Evolutionary conservation across 2,113 vertebrate genomes (phyloP).

Genomic region (Atherinomorus stipes): DNA sequence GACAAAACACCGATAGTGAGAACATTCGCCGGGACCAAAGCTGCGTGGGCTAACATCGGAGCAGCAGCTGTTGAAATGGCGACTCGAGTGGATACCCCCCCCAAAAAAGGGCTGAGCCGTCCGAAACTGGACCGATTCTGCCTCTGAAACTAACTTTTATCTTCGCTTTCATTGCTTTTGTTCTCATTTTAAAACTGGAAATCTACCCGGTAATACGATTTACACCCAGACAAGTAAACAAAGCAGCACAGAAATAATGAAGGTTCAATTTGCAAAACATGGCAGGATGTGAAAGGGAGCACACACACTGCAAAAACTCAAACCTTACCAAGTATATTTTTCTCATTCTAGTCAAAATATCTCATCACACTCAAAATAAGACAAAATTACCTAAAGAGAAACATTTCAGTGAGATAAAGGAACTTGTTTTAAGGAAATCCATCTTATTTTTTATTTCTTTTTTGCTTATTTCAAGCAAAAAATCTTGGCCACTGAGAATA

Average conservation of each 20-base stretch:
- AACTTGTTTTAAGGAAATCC: too few relatives aligned
- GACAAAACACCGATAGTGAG: slow-evolving; percentile 73
- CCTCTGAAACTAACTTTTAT: background rate
- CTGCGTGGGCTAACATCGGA: slow-evolving; percentile 17
- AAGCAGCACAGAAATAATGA: slow-evolving; percentile 37
- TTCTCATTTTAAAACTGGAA: slow-evolving; percentile 3
- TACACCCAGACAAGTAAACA: slow-evolving; percentile 34
- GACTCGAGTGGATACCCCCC: too few relatives aligned
- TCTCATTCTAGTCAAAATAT: too few relatives aligned
- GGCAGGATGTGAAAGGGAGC: slow-evolving; percentile 8
- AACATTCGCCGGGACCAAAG: slow-evolving; percentile 39
- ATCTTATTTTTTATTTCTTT: too few relatives aligned
- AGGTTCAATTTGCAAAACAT: slow-evolving; percentile 39
- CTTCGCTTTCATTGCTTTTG: slow-evolving; percentile 27
- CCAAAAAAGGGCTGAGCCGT: slow-evolving; percentile 10
- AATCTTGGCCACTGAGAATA: too few relatives aligned
- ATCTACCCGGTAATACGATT: slow-evolving; percentile 25
- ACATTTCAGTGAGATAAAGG: too few relatives aligned
- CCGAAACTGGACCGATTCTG: background rate
- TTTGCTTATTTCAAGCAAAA: too few relatives aligned
- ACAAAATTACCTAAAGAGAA: too few relatives aligned
- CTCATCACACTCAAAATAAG: too few relatives aligned
- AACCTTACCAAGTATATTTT: too few relatives aligned
- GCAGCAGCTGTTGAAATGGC: slow-evolving; percentile 51
- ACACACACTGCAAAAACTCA: too few relatives aligned